phyloP scores from a whole-genome alignment of 2,113 vertebrate genomes.

The Neomonachus schauinslandi region DNA sequence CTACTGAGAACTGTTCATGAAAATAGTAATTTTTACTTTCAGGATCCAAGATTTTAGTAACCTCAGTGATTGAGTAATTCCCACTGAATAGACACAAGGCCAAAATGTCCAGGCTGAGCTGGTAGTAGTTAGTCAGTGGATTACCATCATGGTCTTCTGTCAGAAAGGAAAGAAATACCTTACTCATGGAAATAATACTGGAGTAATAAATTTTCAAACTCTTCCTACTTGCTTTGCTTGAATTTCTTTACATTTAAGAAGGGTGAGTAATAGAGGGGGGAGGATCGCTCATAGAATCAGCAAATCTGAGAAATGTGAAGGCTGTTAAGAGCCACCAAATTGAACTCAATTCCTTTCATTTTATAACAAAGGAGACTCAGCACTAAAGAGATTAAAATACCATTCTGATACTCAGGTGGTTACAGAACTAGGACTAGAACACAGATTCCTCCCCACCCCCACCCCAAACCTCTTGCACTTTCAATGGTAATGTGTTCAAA shows the following conservation, averaged over 20 bases:
- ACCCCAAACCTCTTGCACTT: neutral
- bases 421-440: neutral
- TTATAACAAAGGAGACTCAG: neutral
- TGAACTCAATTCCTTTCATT: neutral
- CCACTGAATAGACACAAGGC: constrained; percentile 64
- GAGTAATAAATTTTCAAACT: neutral
- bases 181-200: neutral
- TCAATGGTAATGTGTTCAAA: neutral
- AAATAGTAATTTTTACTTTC: constrained; percentile 61
- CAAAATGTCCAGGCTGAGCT: constrained; percentile 65
- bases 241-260: neutral
- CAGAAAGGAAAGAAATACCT: neutral
- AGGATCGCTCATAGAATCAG: neutral
- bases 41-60: neutral
- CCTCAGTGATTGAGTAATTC: neutral
- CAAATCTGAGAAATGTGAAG: neutral
- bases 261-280: neutral
- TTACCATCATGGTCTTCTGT: neutral
- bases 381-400: neutral
- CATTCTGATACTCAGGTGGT: neutral
- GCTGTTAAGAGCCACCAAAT: neutral
- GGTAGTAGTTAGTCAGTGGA: constrained; percentile 70
- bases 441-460: neutral
- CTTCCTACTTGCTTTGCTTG: neutral
- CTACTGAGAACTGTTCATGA: constrained; percentile 60